These are phyloP conservation scores for Hydraecia micacea DNA, from an alignment of 2,888 invertebrate genomes.

Conservation along the genomic window DNA sequence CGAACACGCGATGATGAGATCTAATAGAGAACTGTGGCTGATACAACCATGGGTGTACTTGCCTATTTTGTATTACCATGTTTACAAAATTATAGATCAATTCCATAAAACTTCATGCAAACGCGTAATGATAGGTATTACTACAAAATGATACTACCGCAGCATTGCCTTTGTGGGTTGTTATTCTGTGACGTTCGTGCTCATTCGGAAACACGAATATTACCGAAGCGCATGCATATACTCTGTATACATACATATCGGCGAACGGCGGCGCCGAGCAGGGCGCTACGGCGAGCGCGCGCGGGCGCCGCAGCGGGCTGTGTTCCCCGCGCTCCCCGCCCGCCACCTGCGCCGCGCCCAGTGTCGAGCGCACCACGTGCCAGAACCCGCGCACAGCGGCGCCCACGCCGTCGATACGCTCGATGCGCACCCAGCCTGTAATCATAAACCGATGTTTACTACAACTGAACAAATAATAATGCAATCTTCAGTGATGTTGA, in stretches of 20 bases:
- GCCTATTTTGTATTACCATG: neutral
- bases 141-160: neutral
- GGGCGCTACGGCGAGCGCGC: constrained; percentile 69
- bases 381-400: constrained; percentile 79
- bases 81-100: neutral
- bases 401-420: constrained; percentile 81
- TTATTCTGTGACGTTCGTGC: neutral
- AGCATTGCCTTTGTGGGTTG: neutral
- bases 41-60: neutral
- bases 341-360: constrained; percentile 78
- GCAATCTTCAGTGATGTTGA: neutral
- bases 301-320: constrained; percentile 73
- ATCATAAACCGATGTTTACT: constrained; percentile 5
- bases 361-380: constrained; percentile 80
- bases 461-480: neutral
- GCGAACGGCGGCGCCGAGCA: constrained; percentile 69
- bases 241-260: constrained; percentile 74
- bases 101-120: neutral
- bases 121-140: neutral
- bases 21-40: neutral
- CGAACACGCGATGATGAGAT: neutral
- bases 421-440: constrained; percentile 86
- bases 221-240: neutral
- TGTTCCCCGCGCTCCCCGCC: constrained; percentile 61
- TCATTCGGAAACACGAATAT: neutral